These are phyloP conservation scores for Empidonax alnorum DNA, from an alignment of 2,113 vertebrate species.

Conservation along the genomic window DNA sequence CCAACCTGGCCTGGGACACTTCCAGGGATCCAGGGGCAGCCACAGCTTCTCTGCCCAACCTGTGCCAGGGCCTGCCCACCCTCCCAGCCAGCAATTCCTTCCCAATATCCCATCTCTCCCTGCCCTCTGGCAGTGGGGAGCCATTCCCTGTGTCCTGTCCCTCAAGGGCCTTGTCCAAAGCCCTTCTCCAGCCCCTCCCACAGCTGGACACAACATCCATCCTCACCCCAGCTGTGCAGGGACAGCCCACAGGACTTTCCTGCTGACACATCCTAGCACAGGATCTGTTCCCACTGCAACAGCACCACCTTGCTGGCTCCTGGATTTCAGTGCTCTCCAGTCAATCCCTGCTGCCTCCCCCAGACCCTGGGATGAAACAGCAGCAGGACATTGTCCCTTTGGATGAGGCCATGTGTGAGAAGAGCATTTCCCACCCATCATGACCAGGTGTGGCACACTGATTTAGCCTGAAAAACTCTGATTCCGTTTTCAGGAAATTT, in stretches of 20 bases:
- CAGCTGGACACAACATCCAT: neutral
- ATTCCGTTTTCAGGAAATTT: neutral
- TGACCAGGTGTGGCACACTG: fast-evolving
- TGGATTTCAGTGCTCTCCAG: neutral
- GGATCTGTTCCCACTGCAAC: neutral
- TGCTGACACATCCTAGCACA: neutral
- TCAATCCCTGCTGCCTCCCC: neutral
- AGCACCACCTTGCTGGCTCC: neutral
- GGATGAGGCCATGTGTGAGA: fast-evolving
- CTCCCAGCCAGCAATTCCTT: neutral
- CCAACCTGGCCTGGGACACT: neutral
- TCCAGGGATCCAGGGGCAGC: neutral
- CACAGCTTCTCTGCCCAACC: neutral
- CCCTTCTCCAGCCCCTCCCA: neutral
- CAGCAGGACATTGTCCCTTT: neutral
- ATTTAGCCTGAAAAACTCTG: neutral
- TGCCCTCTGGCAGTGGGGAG: neutral
- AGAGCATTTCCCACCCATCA: fast-evolving
- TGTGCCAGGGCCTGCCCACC: neutral
- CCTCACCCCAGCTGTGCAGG: neutral
- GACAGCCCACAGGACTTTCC: fast-evolving
- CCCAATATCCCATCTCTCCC: fast-evolving
- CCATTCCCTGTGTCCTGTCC: fast-evolving
- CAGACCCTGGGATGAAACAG: neutral
- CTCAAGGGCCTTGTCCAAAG: neutral